Percentiles rank a stretch among this genome's conserved stretches.
Conservation (phyloP, 2,797 vertebrate genomes). For the Halcyon chelicuti region DNA sequence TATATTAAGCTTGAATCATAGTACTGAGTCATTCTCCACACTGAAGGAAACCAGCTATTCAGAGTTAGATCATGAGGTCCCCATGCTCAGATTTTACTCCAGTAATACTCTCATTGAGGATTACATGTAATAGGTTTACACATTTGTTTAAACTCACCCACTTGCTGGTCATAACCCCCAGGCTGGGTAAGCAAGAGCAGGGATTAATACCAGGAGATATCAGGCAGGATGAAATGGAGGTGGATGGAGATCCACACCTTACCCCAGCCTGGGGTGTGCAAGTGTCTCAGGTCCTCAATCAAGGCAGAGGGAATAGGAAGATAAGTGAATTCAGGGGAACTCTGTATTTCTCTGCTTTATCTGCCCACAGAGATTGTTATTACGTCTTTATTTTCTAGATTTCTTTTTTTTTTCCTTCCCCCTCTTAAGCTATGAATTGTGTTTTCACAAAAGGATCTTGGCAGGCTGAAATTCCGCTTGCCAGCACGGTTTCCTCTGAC, state of each 20-base stretch:
- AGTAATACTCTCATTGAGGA: not conserved
- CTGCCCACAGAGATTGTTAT: not conserved
- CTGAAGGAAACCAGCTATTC: slow-evolving; percentile 9
- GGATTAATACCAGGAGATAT: not conserved
- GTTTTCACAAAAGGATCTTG: slow-evolving; percentile 18
- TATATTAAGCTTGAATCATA: slow-evolving; percentile 26
- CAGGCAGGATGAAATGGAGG: not conserved
- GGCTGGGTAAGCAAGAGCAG: not conserved
- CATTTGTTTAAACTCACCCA: not conserved
- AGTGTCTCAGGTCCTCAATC: not conserved
- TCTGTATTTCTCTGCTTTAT: not conserved
- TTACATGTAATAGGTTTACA: not conserved
- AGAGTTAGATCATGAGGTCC: not conserved
- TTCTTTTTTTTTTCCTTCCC: not conserved
- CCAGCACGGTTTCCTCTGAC: slow-evolving; percentile 17
- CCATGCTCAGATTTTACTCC: not conserved
- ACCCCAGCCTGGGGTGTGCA: not conserved
- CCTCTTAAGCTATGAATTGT: slow-evolving; percentile 10
- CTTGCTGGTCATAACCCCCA: not conserved
- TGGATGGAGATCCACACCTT: not conserved
- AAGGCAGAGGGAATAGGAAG: not conserved
- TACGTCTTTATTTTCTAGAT: slow-evolving; percentile 1
- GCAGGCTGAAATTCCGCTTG: slow-evolving; percentile 29
- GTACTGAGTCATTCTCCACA: slow-evolving; percentile 18
- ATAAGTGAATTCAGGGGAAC: not conserved